A percentile compares a stretch with the other conserved stretches of the same genome.
phyloP scores from a whole-genome alignment of 1,140 invertebrate species.

The Anastatus disparis region DNA sequence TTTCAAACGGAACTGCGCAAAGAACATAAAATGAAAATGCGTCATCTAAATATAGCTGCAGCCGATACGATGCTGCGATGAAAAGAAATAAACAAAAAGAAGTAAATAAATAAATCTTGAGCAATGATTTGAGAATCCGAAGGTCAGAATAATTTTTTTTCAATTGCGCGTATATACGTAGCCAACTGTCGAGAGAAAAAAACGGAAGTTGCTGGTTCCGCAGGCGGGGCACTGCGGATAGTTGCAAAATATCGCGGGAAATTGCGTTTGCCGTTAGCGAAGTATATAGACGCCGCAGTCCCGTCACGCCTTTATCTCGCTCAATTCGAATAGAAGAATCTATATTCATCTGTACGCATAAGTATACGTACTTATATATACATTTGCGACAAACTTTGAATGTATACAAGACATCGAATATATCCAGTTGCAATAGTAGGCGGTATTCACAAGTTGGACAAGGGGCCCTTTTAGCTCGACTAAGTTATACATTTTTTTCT shows the following conservation, averaged over 20 bases:
- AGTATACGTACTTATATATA: no score
- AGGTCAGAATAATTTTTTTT: background rate
- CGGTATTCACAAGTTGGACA: constrained; percentile 9
- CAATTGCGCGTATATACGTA: background rate
- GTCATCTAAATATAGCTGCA: no score
- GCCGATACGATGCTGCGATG: no score
- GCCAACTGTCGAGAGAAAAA: background rate
- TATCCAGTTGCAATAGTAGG: background rate
- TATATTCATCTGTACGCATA: no score
- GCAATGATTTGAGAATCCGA: background rate
- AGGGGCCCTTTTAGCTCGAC: constrained; percentile 6
- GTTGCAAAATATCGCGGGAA: background rate
- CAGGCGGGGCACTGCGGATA: no score
- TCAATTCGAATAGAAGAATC: no score
- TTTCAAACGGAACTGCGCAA: no score
- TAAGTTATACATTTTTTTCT: no score
- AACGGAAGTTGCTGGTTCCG: background rate
- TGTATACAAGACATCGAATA: background rate
- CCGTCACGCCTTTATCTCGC: background rate
- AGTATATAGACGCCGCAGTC: background rate
- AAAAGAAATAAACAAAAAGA: no score
- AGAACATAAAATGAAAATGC: no score
- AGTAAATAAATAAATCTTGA: background rate
- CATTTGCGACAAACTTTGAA: no score
- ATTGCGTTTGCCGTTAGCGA: background rate